phyloP scores from a whole-genome alignment of 2,888 invertebrate species.

The Melolontha melolontha region DNA sequence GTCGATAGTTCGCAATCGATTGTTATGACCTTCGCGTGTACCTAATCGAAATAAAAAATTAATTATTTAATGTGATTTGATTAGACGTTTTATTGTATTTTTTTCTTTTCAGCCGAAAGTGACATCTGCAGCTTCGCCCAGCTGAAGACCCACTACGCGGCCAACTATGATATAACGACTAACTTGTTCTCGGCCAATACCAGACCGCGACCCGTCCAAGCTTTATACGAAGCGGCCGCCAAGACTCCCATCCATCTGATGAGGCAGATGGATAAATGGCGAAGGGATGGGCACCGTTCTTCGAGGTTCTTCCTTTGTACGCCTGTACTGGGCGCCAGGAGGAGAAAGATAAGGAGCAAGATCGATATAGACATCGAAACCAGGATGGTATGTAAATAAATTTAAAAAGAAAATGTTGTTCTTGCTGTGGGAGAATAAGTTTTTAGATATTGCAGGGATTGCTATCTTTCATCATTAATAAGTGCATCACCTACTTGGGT shows the following conservation, averaged over 20 bases:
- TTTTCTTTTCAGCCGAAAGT: slow-evolving; percentile 85
- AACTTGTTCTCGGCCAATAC: slow-evolving; percentile 81
- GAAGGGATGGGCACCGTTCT: slow-evolving; percentile 73
- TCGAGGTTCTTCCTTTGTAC: slow-evolving; percentile 84
- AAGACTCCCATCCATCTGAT: slow-evolving; percentile 74
- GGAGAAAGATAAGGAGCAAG: slow-evolving; percentile 75
- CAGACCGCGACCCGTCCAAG: slow-evolving; percentile 80
- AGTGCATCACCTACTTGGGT: too few species aligned
- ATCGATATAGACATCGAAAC: slow-evolving; percentile 89
- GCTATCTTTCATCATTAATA: too few species aligned
- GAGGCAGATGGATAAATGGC: slow-evolving; percentile 75
- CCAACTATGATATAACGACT: slow-evolving; percentile 74
- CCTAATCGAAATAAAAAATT: too few species aligned
- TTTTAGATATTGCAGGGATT: too few species aligned
- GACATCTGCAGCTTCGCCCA: slow-evolving; percentile 89
- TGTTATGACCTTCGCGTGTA: too few species aligned
- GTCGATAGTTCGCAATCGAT: too few species aligned
- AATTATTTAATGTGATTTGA: too few species aligned
- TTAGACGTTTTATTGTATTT: neutral
- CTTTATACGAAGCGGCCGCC: slow-evolving; percentile 84
- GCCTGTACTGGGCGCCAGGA: slow-evolving; percentile 80
- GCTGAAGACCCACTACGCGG: slow-evolving; percentile 81
- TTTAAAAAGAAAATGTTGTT: too few species aligned
- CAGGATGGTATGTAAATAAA: slow-evolving; percentile 77
- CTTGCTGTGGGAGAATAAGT: too few species aligned